Evolutionary conservation across 2,797 vertebrate species (phyloP), one percentile per base, ranked within the genome.

Genomic region (Thaleichthys pacificus): DNA sequence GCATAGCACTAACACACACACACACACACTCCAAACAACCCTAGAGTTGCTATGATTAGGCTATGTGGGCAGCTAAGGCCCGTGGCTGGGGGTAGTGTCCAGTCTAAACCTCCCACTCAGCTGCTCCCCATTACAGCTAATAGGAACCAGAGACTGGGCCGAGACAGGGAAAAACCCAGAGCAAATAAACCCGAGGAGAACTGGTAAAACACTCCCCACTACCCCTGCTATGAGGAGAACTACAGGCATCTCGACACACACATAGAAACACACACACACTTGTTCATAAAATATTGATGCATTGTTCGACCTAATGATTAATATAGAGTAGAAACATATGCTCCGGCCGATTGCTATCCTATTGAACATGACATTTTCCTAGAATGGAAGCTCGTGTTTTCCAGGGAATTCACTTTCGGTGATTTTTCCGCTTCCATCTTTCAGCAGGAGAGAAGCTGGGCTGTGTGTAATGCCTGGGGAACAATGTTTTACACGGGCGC

Each of bases 71-170:
- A 76, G 68, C 35, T 38, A 75, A 19, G 74, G 17, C 30, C 21
- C 42, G 42, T 47, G 42, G 42, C 42, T 47, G 42, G 42, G 14
- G 42, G 42, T 47, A 47, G 42, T 24, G 8, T 32, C 35, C 22
- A 3, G 42, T 47, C 42, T 47, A 47, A 47, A 14, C 42, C 21
- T 60, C 68, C 32, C 49, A 6, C 69, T 75, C 80, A 82, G 74
- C 80, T 84, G 83, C 80, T 84, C 82, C 73, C 71, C 72, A 82
- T 84, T 84, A 84, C 5, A 24, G 21, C 66, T 82, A 77, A 84
- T 77, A 69, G 65, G 69, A 77, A 47, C 42, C 42, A 47, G 42
- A 47, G 42, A 47, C 42, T 47, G 42, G 42, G 11, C 42, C 42
- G 12, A 47, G 9, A 14, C 42, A 47, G 42, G 42, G 42, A 47